Evolutionary conservation across 2,113 vertebrate genomes (phyloP).

Genomic region (Hydrochoerus hydrochaeris): DNA sequence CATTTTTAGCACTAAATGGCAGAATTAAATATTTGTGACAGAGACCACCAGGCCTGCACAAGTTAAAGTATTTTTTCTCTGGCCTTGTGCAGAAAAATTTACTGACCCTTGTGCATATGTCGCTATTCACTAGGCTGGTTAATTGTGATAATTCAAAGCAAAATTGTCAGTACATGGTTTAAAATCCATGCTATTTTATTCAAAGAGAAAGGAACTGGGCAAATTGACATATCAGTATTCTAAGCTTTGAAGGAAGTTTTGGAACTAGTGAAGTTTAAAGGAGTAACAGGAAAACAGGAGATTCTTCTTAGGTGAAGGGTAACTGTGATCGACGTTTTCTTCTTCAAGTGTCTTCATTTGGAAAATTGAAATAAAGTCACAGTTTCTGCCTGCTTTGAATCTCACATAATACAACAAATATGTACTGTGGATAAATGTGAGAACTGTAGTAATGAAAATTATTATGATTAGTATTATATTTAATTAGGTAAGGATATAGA

Average conservation of each 20-base stretch:
- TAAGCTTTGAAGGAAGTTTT: not conserved
- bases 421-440: not conserved
- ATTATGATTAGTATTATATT: constrained; percentile 4
- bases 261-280: not conserved
- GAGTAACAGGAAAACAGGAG: not conserved
- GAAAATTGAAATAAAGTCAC: not conserved
- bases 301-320: not conserved
- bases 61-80: not conserved
- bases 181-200: not conserved
- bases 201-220: not conserved
- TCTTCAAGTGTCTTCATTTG: not conserved
- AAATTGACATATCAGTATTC: not conserved
- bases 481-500: not conserved
- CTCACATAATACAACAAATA: not conserved
- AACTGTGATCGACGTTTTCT: not conserved
- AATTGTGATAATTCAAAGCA: not conserved
- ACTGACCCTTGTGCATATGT: not conserved
- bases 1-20: not conserved
- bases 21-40: constrained; percentile 17
- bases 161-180: not conserved
- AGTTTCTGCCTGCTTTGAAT: not conserved
- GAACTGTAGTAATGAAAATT: not conserved
- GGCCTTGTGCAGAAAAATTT: not conserved
- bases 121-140: not conserved
- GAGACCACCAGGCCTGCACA: not conserved